Evolutionary conservation across 23 tunicate species (phyloP), one percentile per base, ranked within the genome.

Genomic region (Trididemnum nubilum): DNA sequence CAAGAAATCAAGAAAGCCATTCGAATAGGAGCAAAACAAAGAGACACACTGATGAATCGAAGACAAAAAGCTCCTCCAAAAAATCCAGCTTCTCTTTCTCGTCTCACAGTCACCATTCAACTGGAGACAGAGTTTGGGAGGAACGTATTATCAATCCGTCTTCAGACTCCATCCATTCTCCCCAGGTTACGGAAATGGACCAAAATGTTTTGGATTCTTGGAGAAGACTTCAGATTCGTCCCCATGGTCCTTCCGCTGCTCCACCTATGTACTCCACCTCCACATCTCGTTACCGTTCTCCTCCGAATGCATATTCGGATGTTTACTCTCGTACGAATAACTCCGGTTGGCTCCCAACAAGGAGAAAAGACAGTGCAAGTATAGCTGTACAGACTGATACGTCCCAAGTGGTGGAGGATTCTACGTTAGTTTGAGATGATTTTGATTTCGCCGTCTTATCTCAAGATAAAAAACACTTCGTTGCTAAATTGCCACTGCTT

Each of bases 311-410:
- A n/a, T n/a, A n/a, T n/a, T 49, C 84, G 27, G 84, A 80, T 33
- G 73, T 19, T 7, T 67, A 12, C 38, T 32, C 37, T 21, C 3
- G 2, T 52, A 1, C 67, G 37, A 3, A n/a, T 24, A 36, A 37
- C 73, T n/a, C 81, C 2, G 33, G 72, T 1, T 85, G 90, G 90
- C 79, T 84, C 19, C 71, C 35, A 21, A 35, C 83, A 37, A 64
- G 78, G 15, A 75, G 84, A 26, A 78, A 85, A 39, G 64, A 70
- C 83, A 85, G 84, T 39, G 28, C 79, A 0, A 70, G 72, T 34
- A 71, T 71, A 5, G 84, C 90, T 36, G 73, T 85, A 32, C 83
- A 78, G 52, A 85, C 90, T 0, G 79, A 85, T 51, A 4, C 37
- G 9, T 32, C 78, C 3, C 26, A 61, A 12, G 18, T 24, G 5